Evolutionary conservation across 2,888 invertebrate species (phyloP).

Genomic region (Lissonota sp.): DNA sequence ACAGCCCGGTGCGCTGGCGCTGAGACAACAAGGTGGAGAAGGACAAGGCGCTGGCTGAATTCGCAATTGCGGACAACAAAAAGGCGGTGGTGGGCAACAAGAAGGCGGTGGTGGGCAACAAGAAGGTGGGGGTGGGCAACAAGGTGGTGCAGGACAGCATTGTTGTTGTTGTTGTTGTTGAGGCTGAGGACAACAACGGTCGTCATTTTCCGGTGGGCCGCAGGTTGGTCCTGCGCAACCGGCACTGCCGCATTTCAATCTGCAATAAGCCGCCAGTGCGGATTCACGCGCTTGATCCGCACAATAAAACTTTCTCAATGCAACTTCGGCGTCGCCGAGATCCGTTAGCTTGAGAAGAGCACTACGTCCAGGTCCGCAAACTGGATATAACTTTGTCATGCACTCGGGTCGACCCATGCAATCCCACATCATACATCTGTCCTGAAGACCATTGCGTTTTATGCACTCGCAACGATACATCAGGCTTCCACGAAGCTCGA

Average conservation of each 20-base stretch:
- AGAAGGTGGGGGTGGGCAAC: constrained; percentile 36
- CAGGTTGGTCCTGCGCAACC: constrained; percentile 47
- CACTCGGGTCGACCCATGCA: constrained; percentile 82
- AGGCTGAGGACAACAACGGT: constrained; percentile 52
- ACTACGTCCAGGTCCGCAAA: constrained; percentile 78
- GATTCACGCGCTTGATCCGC: constrained; percentile 75
- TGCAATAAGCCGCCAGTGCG: constrained; percentile 78
- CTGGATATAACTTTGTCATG: constrained; percentile 80
- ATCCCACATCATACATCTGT: constrained; percentile 80
- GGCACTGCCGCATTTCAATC: constrained; percentile 69
- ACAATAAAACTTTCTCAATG: constrained; percentile 74
- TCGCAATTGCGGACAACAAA: constrained; percentile 32
- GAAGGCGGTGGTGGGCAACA: constrained; percentile 59
- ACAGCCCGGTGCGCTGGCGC: constrained; percentile 44
- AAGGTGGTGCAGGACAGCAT: constrained; percentile 34
- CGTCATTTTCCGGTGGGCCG: constrained; percentile 35
- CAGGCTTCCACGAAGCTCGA: constrained; percentile 79
- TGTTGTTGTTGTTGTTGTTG: constrained; percentile 30
- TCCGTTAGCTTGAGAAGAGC: constrained; percentile 79
- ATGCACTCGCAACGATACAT: constrained; percentile 82
- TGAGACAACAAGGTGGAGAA: constrained; percentile 37
- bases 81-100: constrained; percentile 72
- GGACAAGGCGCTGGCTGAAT: constrained; percentile 31
- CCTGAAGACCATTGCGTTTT: constrained; percentile 82
- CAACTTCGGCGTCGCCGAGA: constrained; percentile 75